Conservation (phyloP, 2,113 vertebrate genomes). For the Camarhynchus parvulus region DNA sequence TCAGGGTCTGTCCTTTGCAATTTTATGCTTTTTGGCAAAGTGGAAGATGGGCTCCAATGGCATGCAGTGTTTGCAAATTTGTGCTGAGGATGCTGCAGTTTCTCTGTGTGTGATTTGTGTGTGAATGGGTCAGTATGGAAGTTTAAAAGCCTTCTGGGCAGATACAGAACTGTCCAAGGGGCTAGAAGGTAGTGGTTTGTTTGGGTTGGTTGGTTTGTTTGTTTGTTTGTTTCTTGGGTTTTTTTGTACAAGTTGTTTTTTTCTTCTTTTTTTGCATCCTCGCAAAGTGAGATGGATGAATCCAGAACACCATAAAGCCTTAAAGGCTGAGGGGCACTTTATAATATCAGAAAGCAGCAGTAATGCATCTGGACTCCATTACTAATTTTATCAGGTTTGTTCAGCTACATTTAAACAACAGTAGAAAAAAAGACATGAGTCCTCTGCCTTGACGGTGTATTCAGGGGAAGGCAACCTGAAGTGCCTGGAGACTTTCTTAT, state of each 20-base stretch:
- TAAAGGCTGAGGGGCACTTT: background rate
- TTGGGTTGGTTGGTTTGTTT: too few species aligned
- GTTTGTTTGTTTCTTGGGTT: too few species aligned
- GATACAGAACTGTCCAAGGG: background rate
- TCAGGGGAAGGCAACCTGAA: background rate
- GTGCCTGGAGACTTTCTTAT: background rate
- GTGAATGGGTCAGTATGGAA: background rate
- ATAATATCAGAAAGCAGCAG: background rate
- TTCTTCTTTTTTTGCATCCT: background rate
- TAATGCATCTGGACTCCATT: background rate
- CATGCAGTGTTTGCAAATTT: background rate
- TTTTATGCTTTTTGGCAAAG: background rate
- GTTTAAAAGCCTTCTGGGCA: background rate
- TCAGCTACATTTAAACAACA: background rate
- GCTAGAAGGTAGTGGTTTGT: too few species aligned
- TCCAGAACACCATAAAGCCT: background rate
- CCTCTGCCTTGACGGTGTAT: background rate
- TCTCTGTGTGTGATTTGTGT: background rate
- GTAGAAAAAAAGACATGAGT: background rate
- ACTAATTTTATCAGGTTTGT: background rate
- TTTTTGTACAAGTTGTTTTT: too few species aligned
- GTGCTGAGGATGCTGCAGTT: rapidly evolving
- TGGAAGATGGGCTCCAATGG: background rate
- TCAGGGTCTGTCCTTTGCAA: background rate
- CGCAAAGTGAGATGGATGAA: background rate